Conservation (phyloP, 1,140 invertebrate species). For the Neelides sp. region DNA sequence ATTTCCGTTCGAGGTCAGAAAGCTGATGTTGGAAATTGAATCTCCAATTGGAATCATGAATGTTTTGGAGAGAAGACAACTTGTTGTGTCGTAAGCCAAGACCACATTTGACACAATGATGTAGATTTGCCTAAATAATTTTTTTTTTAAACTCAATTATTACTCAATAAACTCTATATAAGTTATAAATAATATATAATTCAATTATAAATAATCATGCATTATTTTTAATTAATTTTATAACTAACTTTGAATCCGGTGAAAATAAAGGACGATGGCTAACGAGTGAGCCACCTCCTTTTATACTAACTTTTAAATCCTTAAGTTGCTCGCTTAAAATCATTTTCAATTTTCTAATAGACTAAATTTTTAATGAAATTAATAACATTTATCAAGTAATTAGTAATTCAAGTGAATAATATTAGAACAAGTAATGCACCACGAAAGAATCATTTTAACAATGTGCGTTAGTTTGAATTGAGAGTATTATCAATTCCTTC, state of each 20-base stretch:
- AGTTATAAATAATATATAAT: not conserved
- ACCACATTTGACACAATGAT: slow-evolving; percentile 7
- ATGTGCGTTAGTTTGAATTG: too few relatives aligned
- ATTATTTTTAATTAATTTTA: not conserved
- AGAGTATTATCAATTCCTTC: too few relatives aligned
- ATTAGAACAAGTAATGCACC: too few relatives aligned
- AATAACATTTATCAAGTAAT: too few relatives aligned
- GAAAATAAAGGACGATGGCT: slow-evolving; percentile 49
- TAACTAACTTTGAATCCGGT: slow-evolving; percentile 47
- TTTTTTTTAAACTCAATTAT: not conserved
- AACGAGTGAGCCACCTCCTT: slow-evolving; percentile 49
- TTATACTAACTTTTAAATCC: slow-evolving; percentile 33
- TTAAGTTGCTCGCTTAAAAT: slow-evolving; percentile 23
- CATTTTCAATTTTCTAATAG: too few relatives aligned
- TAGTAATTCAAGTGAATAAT: too few relatives aligned
- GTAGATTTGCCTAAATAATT: slow-evolving; percentile 4
- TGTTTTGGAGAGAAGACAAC: too few relatives aligned
- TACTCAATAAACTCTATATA: slow-evolving; percentile 3
- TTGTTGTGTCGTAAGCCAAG: slow-evolving; percentile 4
- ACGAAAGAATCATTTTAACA: too few relatives aligned
- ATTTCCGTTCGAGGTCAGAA: too few relatives aligned
- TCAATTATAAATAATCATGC: not conserved
- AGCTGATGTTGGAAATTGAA: too few relatives aligned
- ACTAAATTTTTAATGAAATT: too few relatives aligned
- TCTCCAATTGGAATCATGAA: too few relatives aligned